Conservation (phyloP, 2,113 vertebrate species). For the Psilopsiagon aurifrons region DNA sequence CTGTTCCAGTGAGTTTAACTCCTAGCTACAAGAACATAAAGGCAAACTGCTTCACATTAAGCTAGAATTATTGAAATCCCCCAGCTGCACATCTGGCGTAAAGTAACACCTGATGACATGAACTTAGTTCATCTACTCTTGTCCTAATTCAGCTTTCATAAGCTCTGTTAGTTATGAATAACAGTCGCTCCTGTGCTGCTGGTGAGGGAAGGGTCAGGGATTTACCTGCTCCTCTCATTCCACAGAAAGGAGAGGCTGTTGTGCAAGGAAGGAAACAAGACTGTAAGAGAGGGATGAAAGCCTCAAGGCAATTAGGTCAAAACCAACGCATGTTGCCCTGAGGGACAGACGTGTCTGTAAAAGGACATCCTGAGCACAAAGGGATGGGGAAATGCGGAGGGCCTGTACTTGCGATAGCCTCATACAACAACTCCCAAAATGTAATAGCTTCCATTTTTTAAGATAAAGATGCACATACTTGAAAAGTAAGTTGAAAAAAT, state of each 20-base stretch:
- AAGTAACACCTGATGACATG: neutral
- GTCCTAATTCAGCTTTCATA: neutral
- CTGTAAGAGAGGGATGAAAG: neutral
- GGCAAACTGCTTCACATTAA: neutral
- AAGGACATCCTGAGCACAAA: neutral
- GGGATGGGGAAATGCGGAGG: accelerated
- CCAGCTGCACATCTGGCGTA: neutral
- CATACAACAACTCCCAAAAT: neutral
- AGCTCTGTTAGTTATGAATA: neutral
- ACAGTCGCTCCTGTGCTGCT: accelerated
- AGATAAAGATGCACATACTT: neutral
- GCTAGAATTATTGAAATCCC: neutral
- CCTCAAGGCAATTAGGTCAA: neutral
- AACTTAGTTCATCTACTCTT: neutral
- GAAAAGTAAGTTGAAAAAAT: neutral
- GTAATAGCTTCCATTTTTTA: neutral
- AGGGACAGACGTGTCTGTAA: neutral
- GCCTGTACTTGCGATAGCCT: neutral
- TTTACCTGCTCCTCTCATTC: neutral
- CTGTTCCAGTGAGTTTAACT: neutral
- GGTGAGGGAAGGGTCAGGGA: neutral
- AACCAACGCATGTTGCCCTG: accelerated
- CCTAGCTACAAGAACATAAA: neutral
- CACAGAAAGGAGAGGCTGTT: neutral
- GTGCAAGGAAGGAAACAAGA: neutral